Base-by-base conservation (phyloP, 2,797 vertebrate species). In the Antennarius maculatus region DNA sequence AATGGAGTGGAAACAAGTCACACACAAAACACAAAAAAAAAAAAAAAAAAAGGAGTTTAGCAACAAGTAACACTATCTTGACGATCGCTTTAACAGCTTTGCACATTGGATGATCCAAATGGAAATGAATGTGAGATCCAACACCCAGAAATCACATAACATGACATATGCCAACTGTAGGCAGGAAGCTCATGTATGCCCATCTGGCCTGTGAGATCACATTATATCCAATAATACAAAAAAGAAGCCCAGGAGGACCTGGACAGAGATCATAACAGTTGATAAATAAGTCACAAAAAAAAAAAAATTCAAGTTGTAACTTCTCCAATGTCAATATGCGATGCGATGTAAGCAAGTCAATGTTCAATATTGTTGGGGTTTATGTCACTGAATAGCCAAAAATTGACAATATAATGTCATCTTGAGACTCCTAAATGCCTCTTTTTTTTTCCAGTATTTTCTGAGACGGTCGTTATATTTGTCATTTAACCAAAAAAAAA, bases 151-250 rank as follows among this genome's bases (percentile, higher is more conserved):
- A 58, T 52, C 56, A 8, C 5, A 5, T 34, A 5, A 34, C 31
- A n/a, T 61, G 66, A 50, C 57, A 27, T 52, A 54, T 54, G 58
- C 56, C 78, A 80, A 69, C 63, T 61, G 71, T 45, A 69, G 66
- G 60, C 71, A 71, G 74, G 43, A n/a, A 52, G 59, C 49, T 69
- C 37, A 16, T 75, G 68, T 83, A 74, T 70, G 69, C 52, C 67
- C 67, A 54, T 62, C 61, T 66, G 71, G 56, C 47, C 29, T 9
- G 53, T 47, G 41, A 52, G 34, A 75, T 72, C 58, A 53, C 53
- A 76, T 80, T 29, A 45, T 28, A 71, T 34, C 61, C 17, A 56
- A 56, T 50, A 48, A 57, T 66, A 53, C 51, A 57, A 37, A 47
- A 51, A 34, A 52, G 61, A 76, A 23, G 42, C 59, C 41, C 37